Percentiles rank a stretch among this genome's conserved stretches.
These are phyloP conservation scores for Steinernema feltiae DNA, from an alignment of 1,140 invertebrate genomes.

Conservation along the genomic window DNA sequence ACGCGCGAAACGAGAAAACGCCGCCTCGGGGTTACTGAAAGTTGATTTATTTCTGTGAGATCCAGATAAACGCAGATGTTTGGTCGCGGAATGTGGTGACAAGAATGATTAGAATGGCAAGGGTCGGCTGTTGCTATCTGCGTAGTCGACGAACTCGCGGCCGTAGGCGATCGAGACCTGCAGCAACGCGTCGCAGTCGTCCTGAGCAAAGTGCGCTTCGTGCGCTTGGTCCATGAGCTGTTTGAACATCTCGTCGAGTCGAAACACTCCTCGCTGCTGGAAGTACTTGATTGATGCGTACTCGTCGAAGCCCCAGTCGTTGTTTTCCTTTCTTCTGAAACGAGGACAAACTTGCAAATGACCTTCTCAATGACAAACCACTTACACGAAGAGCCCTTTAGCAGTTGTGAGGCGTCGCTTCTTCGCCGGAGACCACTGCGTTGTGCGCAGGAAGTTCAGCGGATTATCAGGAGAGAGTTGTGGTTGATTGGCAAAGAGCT, in stretches of 20 bases:
- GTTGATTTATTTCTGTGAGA: no score
- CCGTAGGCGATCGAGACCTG: constrained; percentile 31
- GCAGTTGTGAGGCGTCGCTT: background rate
- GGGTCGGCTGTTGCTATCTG: background rate
- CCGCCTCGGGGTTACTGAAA: no score
- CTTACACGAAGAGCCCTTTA: constrained; percentile 25
- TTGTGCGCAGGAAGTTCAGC: constrained; percentile 25
- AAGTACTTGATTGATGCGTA: constrained; percentile 20
- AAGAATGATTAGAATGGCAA: constrained; percentile 6
- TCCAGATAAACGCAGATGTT: no score
- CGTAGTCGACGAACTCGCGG: constrained; percentile 28
- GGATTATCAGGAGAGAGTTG: constrained; percentile 8
- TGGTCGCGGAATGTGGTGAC: no score
- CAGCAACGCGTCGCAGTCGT: constrained; percentile 27
- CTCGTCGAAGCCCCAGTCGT: constrained; percentile 23
- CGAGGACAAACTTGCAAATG: background rate
- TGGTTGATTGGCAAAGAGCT: background rate
- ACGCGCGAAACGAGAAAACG: no score
- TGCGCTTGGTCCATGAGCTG: constrained; percentile 19
- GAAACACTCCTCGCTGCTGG: constrained; percentile 26
- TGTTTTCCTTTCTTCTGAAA: constrained; percentile 18
- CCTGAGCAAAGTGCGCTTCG: constrained; percentile 31
- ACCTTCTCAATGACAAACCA: constrained; percentile 13
- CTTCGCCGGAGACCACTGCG: constrained; percentile 37
- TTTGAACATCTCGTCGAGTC: constrained; percentile 24